Base-by-base conservation (phyloP, 2,797 vertebrate genomes). In the Coreius guichenoti region DNA sequence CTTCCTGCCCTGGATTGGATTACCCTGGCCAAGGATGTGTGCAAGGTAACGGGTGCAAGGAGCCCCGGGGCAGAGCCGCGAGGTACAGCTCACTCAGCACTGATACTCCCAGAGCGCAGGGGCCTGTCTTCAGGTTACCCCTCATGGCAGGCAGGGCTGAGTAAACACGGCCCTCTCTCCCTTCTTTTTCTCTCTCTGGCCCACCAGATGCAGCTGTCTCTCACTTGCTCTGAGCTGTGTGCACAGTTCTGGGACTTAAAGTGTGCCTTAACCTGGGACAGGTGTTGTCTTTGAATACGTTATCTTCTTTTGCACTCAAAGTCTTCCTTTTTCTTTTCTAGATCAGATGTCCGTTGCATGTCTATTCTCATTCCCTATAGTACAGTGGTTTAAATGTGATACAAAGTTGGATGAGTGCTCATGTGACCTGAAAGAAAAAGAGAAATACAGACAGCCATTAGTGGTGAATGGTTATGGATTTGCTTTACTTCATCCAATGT, bases 31-130 rank as follows among this genome's bases (percentile, higher is more conserved):
- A 90, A 88, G 90, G 88, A 91, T 90, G 88, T 92, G 89, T 89
- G 90, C 88, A 88, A 90, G 91, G 90, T 87, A 91, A 86, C 85
- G 79, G 89, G 89, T 31, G 73, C 75, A 87, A 83, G 87, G 86
- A 87, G 90, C 90, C 83, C 85, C 84, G 80, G 88, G 89, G 89
- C 89, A 87, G 89, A 87, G 90, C 90, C 80, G 69, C 17, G 85
- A 90, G 90, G 89, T 88, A 88, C 82, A 89, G 89, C 91, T 90
- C 92, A 91, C 91, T 93, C 92, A 91, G 91, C 79, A 92, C 89
- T 91, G 92, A 95, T 95, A 95, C 94, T 95, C 94, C 94, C 94
- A 81, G 29, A 89, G 94, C 91, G 87, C 90, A 86, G 83, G 88
- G 88, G 75, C 86, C 90, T 87, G 69, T 93, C 93, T 94, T 95